Conservation (phyloP, 1,140 invertebrate genomes). For the Micrasema longulum region DNA sequence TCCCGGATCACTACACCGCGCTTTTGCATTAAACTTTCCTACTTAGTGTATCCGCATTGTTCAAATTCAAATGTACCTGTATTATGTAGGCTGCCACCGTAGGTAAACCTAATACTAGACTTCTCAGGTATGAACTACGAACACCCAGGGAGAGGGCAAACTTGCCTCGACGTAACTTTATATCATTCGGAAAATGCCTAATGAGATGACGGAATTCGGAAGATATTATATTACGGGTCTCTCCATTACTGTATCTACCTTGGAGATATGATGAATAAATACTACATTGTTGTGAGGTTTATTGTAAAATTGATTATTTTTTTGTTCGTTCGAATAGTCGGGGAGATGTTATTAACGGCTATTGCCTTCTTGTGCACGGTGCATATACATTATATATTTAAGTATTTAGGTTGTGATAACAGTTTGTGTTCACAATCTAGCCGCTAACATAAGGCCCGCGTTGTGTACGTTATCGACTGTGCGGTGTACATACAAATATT, state of each 20-base stretch:
- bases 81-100: neutral
- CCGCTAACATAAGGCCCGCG: constrained; percentile 31
- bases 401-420: constrained; percentile 38
- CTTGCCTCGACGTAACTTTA: neutral
- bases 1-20: neutral
- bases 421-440: constrained; percentile 29
- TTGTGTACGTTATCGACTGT: constrained; percentile 10
- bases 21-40: constrained; percentile 5
- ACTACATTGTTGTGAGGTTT: neutral
- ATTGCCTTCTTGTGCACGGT: constrained; percentile 9
- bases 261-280: neutral
- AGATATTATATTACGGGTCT: neutral
- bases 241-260: constrained; percentile 1
- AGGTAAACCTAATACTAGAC: neutral
- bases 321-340: constrained; percentile 7
- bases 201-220: neutral
- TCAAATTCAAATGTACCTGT: constrained; percentile 10
- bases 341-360: too few species aligned
- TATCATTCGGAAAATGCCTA: constrained; percentile 16
- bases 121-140: constrained; percentile 1
- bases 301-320: neutral
- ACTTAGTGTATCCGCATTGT: constrained; percentile 16
- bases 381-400: constrained; percentile 30
- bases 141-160: neutral
- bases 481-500: neutral